Percentiles rank a stretch among this genome's conserved stretches.
phyloP scores from a whole-genome alignment of 2,888 invertebrate genomes.

The Phengaris alcon region DNA sequence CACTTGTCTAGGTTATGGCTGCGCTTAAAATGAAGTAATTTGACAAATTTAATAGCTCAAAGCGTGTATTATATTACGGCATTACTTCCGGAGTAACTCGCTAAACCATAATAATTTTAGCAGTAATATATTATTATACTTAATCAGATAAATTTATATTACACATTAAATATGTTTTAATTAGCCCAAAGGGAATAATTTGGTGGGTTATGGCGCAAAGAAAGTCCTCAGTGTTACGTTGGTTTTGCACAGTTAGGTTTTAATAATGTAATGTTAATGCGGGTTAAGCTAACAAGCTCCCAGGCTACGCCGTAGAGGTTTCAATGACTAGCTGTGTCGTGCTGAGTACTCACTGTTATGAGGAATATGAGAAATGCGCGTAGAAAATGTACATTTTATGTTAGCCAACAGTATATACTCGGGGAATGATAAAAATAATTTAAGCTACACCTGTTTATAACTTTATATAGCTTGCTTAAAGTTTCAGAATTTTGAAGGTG shows the following conservation, averaged over 20 bases:
- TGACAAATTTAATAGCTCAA: conserved; percentile 13
- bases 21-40: conserved; percentile 12
- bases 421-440: not conserved
- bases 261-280: conserved; percentile 17
- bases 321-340: conserved; percentile 11
- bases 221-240: not conserved
- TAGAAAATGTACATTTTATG: not conserved
- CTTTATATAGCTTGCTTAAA: too few relatives aligned
- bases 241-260: conserved; percentile 16
- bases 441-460: too few relatives aligned
- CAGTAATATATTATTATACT: conserved; percentile 26
- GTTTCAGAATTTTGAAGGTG: too few relatives aligned
- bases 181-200: conserved; percentile 12
- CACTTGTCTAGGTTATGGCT: conserved; percentile 23
- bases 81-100: not conserved
- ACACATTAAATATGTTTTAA: conserved; percentile 14
- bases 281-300: conserved; percentile 19
- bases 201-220: conserved; percentile 20
- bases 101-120: conserved; percentile 21
- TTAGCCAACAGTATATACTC: not conserved
- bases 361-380: conserved; percentile 7
- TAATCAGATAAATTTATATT: conserved; percentile 26
- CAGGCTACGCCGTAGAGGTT: not conserved
- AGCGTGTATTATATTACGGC: conserved; percentile 20
- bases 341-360: conserved; percentile 1